Evolutionary conservation across 1,140 invertebrate genomes (phyloP).

Genomic region (Microplitis mediator): DNA sequence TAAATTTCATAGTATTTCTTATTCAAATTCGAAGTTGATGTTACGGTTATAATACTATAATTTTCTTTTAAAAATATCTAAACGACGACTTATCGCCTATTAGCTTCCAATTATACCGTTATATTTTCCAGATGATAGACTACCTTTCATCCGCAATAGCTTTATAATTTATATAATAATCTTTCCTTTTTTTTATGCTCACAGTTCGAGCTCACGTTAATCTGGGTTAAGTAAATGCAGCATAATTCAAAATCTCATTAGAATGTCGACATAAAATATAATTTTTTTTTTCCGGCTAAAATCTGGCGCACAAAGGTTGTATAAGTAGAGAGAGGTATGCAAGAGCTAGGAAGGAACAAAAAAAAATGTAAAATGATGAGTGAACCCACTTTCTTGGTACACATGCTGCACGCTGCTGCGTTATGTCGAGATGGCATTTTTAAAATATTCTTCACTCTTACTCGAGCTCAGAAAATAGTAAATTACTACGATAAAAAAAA

Average conservation of each 20-base stretch:
- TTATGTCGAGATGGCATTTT: background rate
- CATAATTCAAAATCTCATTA: slow-evolving; percentile 60
- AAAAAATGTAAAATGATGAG: slow-evolving; percentile 13
- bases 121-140: no score
- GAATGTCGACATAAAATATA: slow-evolving; percentile 47
- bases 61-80: no score
- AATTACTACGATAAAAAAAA: background rate
- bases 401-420: background rate
- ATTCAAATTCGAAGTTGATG: no score
- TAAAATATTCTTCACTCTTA: background rate
- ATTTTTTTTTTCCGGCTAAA: slow-evolving; percentile 41
- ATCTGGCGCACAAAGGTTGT: background rate
- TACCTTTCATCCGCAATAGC: no score
- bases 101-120: no score
- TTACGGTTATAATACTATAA: no score
- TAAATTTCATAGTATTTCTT: no score
- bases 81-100: no score
- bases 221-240: slow-evolving; percentile 42
- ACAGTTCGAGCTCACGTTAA: background rate
- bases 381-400: background rate
- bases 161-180: no score
- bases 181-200: background rate
- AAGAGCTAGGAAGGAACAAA: no score
- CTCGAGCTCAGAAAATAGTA: background rate
- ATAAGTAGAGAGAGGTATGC: slow-evolving; percentile 35